A percentile compares a stretch with the other conserved stretches of the same genome.
phyloP scores from a whole-genome alignment of 2,797 vertebrate species.

The Orientallactaga sibirica region DNA sequence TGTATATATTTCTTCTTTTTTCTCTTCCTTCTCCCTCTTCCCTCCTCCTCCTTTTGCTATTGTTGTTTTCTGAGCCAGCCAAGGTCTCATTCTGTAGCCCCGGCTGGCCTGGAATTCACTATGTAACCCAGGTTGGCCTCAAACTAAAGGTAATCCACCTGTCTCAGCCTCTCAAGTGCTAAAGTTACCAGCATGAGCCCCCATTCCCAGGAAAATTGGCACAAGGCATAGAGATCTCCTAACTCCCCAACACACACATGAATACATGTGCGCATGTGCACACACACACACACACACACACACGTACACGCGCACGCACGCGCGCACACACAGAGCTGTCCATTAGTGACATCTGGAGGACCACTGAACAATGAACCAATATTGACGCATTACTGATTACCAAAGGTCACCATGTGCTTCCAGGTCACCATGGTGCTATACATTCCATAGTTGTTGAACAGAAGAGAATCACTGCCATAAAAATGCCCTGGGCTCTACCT shows the following conservation, averaged over 20 bases:
- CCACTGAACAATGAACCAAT: rapidly evolving
- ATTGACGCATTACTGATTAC: rapidly evolving
- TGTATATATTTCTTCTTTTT: too few relatives aligned
- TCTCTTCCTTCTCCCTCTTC: too few relatives aligned
- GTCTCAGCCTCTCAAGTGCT: too few relatives aligned
- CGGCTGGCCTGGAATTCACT: background rate
- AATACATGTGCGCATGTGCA: too few relatives aligned
- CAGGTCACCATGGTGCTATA: rapidly evolving
- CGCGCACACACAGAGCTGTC: too few relatives aligned
- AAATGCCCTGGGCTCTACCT: rapidly evolving
- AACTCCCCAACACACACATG: too few relatives aligned
- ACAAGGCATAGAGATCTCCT: background rate
- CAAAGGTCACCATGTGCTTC: rapidly evolving
- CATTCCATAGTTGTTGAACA: background rate
- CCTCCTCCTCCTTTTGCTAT: too few relatives aligned
- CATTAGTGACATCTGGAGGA: rapidly evolving
- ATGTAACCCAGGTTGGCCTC: too few relatives aligned
- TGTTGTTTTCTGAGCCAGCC: too few relatives aligned
- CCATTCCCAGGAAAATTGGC: background rate
- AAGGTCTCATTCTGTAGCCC: too few relatives aligned
- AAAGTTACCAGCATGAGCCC: too few relatives aligned
- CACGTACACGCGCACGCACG: rapidly evolving
- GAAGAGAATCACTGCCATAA: rapidly evolving
- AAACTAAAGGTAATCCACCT: too few relatives aligned
- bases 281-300: background rate